Conservation (phyloP, 2,113 vertebrate species). For the Cavia aperea region DNA sequence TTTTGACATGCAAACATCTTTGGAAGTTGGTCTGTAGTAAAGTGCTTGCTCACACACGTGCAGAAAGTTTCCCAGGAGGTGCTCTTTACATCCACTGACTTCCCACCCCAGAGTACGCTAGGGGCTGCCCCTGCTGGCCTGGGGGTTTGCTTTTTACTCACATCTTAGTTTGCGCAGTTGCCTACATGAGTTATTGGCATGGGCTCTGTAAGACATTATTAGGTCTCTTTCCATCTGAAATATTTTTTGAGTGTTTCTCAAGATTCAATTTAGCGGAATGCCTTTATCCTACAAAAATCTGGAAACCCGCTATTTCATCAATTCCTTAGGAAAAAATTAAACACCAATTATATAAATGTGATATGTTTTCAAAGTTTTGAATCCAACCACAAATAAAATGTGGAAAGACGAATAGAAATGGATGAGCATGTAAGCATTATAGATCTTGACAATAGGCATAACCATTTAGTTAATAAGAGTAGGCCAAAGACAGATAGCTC, state of each 20-base stretch:
- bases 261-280: background rate
- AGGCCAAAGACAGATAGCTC: background rate
- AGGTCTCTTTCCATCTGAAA: background rate
- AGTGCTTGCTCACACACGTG: background rate
- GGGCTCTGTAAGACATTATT: background rate
- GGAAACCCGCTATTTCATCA: background rate
- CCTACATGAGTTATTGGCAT: background rate
- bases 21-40: background rate
- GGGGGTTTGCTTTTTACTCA: background rate
- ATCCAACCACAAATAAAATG: background rate
- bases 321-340: background rate
- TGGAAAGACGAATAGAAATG: background rate
- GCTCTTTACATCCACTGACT: background rate
- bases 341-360: background rate
- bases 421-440: background rate
- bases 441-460: background rate
- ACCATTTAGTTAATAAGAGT: background rate
- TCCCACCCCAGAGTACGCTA: background rate
- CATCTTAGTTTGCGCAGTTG: background rate
- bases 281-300: background rate
- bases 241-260: background rate
- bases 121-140: background rate
- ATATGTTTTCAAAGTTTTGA: background rate
- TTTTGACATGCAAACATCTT: background rate
- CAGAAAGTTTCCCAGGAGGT: background rate